These are phyloP conservation scores for Metalampra italica DNA, from an alignment of 2,888 invertebrate genomes.

Conservation along the genomic window DNA sequence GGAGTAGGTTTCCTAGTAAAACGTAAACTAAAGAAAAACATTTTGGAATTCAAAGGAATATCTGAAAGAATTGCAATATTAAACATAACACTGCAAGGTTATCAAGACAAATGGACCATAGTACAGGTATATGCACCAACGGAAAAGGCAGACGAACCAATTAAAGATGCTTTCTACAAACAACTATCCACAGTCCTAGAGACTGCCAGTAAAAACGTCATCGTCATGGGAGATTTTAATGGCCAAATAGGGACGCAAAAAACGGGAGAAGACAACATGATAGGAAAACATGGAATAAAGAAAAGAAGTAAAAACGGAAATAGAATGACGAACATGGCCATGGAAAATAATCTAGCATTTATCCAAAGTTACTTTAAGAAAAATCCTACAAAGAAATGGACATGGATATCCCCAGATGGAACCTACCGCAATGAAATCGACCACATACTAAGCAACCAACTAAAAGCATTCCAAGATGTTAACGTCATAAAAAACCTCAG, in stretches of 20 bases:
- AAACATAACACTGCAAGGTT: slow-evolving; percentile 1
- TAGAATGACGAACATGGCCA: slow-evolving; percentile 16
- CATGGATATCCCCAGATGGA: slow-evolving; percentile 13
- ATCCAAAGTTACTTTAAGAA: slow-evolving; percentile 17
- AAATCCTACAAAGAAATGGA: slow-evolving; percentile 10
- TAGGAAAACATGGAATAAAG: slow-evolving; percentile 15
- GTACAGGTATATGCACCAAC: slow-evolving; percentile 16
- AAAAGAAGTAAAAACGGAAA: slow-evolving; percentile 16
- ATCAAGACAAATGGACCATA: slow-evolving; percentile 3
- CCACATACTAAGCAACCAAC: slow-evolving; percentile 12
- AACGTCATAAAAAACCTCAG: background rate
- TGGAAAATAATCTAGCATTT: slow-evolving; percentile 15
- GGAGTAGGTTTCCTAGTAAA: slow-evolving; percentile 22
- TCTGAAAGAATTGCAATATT: slow-evolving; percentile 17
- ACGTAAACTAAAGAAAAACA: slow-evolving; percentile 11
- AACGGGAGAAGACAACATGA: slow-evolving; percentile 5
- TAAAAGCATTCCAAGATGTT: background rate
- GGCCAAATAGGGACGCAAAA: slow-evolving; percentile 11
- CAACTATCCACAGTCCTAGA: no score
- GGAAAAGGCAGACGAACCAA: slow-evolving; percentile 1
- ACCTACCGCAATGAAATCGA: slow-evolving; percentile 16
- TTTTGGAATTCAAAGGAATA: slow-evolving; percentile 13
- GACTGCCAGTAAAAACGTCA: background rate
- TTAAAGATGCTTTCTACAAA: no score
- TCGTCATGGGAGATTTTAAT: slow-evolving; percentile 8